Evolutionary conservation across 1,140 invertebrate genomes (phyloP), one percentile per base, ranked within the genome.

Genomic region (Drosophila sturtevanti): DNA sequence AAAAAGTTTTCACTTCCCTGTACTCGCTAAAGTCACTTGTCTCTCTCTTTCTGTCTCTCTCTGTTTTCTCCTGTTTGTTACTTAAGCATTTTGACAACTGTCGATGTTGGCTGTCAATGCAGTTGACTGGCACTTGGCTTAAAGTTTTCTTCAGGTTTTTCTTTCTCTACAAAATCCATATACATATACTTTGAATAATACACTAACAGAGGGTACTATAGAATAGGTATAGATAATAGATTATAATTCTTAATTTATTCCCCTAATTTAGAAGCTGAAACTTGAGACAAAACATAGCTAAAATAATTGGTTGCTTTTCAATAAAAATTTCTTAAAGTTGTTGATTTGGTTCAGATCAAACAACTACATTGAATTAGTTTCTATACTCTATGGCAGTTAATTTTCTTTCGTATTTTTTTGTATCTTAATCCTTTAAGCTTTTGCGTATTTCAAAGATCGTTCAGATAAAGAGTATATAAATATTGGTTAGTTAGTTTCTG

Each of bases 11-110:
- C 38, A 18, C 18, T 52, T 55, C 16, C 52, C 16, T 16, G 11
- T 38, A 11, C 14, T 38, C 35, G 10, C 6, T 14, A n/a, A 6
- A 37, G 14, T n/a, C 34, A 21, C 56, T 21, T 16, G 1, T 7
- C 7, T 52, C 12, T 41, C 31, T 41, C 11, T 21, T 21, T 7
- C 6, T 52, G 5, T 41, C 31, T 41, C 10, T 12, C 34, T 16
- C 61, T 59, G 41, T 14, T 34, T 62, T 60, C 41, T 48, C 48
- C 21, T 63, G 21, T 37, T 63, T 60, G 56, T 66, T 74, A 35
- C 66, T 54, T 35, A 48, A 65, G 44, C 61, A 41, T 84, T 84
- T 82, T 82, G 76, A 84, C 80, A 82, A 84, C 61, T 84, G 71
- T 60, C 59, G 75, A 68, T 68, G 72, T 52, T 72, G 77, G 52